Conservation (phyloP, 2,797 vertebrate genomes). For the Apogon talboti region DNA sequence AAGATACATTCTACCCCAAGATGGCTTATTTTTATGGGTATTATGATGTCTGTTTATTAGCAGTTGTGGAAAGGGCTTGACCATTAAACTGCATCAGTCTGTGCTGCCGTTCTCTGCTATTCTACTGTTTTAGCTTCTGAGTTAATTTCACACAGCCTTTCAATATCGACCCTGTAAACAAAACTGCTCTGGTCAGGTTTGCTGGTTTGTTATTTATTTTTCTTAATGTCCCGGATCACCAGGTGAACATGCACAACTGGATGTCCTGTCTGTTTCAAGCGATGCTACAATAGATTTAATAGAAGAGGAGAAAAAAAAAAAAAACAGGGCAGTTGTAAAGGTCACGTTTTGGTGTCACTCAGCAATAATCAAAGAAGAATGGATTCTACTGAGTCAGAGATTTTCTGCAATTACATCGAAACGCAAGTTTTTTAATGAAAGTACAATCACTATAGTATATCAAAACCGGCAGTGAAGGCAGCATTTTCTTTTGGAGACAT, state of each 20-base stretch:
- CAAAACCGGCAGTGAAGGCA: background rate
- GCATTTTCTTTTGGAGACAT: background rate
- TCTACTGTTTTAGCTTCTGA: too few relatives aligned
- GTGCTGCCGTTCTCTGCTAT: too few relatives aligned
- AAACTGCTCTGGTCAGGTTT: background rate
- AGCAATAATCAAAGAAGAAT: conserved; percentile 5
- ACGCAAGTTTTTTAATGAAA: background rate
- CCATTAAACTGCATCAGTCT: too few relatives aligned
- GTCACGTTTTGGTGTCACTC: background rate
- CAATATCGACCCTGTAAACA: background rate
- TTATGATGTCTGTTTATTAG: too few relatives aligned
- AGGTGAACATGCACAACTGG: background rate
- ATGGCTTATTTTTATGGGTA: too few relatives aligned
- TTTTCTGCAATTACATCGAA: background rate
- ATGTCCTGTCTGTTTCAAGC: background rate
- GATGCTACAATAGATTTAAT: background rate
- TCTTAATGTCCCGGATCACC: background rate
- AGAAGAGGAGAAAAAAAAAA: background rate
- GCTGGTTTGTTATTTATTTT: background rate
- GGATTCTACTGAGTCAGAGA: conserved; percentile 1
- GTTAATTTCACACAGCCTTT: background rate
- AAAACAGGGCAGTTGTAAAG: background rate
- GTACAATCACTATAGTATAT: background rate
- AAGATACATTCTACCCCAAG: too few relatives aligned
- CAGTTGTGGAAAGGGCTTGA: too few relatives aligned